Base-by-base conservation (phyloP, 1,140 invertebrate genomes). In the Drosophila novamexicana region DNA sequence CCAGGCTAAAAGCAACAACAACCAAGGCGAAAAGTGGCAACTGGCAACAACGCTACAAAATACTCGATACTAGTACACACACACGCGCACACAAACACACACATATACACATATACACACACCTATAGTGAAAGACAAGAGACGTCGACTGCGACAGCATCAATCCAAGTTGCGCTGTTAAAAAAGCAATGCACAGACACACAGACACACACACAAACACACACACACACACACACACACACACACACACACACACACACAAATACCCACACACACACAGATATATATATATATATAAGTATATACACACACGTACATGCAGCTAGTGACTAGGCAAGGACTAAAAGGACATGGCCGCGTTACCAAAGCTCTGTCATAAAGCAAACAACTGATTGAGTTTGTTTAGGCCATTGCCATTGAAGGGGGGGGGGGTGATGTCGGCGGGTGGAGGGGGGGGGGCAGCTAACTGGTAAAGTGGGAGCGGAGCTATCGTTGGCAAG, bases 371-470 rank as follows among this genome's bases (percentile, higher is more conserved):
- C 54, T 72, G 67, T 72, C 67, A 64, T 69, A 75, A 75, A 49
- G 65, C 75, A 80, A 78, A 71, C 71, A 77, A 77, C 71, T 80
- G 78, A 78, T 80, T 78, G 78, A 80, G 78, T 75, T 79, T 77
- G 75, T 73, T 77, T 77, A 77, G 74, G 74, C 77, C 69, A 67
- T 73, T 71, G 63, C 59, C 56, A 70, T 40, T 56, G 45, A 34
- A 47, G 32, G 7, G 49, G 40, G 7, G 49, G 40, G 29, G 10
- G 29, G 12, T 34, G 7, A 7, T 9, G 45, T 9, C 0, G 36
- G 50, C 8, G n/a, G n/a, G 40, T n/a, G 64, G 56, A 40, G 14
- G 14, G 37, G 4, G 37, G 36, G 37, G 42, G 39, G 18, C 18
- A 6, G 22, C 22, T 22, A 22, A 3, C 22, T 29, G 22, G 22